Evolutionary conservation across 2,113 vertebrate genomes (phyloP), one percentile per base, ranked within the genome.

Genomic region (Dascyllus trimaculatus): DNA sequence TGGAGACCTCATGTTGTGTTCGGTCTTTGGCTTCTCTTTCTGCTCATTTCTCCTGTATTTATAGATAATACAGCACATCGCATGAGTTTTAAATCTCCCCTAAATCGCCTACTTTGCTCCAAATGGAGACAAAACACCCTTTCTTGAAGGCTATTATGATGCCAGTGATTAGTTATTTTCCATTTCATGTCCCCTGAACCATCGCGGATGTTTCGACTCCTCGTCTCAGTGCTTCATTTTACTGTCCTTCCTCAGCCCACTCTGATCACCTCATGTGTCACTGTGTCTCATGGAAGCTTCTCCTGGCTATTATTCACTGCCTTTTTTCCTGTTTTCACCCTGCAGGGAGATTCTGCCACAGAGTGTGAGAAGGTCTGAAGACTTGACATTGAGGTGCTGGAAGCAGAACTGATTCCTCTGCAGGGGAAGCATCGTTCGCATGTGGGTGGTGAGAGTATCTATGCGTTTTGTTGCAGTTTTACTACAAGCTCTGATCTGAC

Each of bases 101-200:
- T 62, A 77, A 79, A 86, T 66, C 11, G 17, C 63, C 76, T 63
- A 63, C 73, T 88, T 78, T 76, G 63, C 78, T 59, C 71, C 53
- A 89, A 91, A 92, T 84, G 86, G 88, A 91, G 88, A 92, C 76
- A 86, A 89, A 90, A 84, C 63, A 63, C 8, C 62, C 53, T 81
- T 85, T 85, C 89, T 53, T 15, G 24, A 60, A 51, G 72, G 66
- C 76, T 86, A 84, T 91, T 88, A 89, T 81, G 80, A 81, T 58
- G 57, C 63, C 77, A 22, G 62, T 87, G 80, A 93, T 92, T 79
- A 88, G 78, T 90, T 86, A 73, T 82, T 86, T 89, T 89, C 86
- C 84, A 92, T 92, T 90, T 80, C 60, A 59, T 85, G 86, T 46
- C 83, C 78, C 62, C 75, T 88, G 89, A 87, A 85, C 85, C 82